These are phyloP conservation scores for Macrochelys suwanniensis DNA, from an alignment of 2,797 vertebrate species.

Conservation along the genomic window DNA sequence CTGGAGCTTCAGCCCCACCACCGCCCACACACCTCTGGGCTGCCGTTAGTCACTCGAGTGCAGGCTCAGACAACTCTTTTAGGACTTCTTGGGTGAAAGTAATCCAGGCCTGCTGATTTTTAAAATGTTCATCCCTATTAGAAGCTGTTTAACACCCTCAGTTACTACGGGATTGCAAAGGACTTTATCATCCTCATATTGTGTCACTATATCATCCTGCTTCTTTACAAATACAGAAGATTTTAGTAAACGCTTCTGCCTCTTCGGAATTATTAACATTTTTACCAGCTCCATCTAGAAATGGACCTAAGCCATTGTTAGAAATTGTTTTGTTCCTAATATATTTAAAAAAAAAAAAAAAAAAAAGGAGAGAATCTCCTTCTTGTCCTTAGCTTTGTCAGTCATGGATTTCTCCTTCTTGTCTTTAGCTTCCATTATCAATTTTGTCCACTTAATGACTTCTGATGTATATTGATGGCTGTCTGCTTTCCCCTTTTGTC, in stretches of 20 bases:
- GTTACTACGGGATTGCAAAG: neutral
- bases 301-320: neutral
- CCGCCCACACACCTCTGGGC: too few relatives aligned
- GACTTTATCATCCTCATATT: neutral
- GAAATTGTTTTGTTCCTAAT: neutral
- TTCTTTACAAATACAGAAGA: neutral
- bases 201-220: neutral
- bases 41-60: too few relatives aligned
- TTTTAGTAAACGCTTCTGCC: neutral
- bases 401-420: neutral
- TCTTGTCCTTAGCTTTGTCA: neutral
- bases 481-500: neutral
- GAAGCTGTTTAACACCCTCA: neutral
- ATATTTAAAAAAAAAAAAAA: neutral
- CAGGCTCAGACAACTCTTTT: neutral
- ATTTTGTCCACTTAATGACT: neutral
- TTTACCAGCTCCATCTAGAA: neutral
- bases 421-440: neutral
- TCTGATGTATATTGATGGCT: neutral
- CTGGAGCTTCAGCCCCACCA: too few relatives aligned
- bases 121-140: neutral
- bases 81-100: neutral
- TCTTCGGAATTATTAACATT: neutral
- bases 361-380: neutral
- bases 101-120: neutral